Evolutionary conservation across 2,888 invertebrate species (phyloP).

Genomic region (Ischnus inquisitorius): DNA sequence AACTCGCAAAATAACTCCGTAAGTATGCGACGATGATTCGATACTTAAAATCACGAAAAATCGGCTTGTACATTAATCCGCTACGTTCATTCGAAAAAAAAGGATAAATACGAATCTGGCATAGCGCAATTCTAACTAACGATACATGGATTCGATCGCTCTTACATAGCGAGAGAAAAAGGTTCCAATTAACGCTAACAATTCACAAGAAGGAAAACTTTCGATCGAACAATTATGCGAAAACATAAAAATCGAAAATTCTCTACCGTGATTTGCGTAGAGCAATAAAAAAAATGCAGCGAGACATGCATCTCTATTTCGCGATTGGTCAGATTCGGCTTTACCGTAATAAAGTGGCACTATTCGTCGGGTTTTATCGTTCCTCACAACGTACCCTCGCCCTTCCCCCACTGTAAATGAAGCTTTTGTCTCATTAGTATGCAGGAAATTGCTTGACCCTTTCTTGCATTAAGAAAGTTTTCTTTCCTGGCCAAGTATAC

Average conservation of each 20-base stretch:
- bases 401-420: slow-evolving; percentile 51
- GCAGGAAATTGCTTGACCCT: slow-evolving; percentile 45
- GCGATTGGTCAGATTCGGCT: neutral
- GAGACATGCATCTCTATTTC: neutral
- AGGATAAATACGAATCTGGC: slow-evolving; percentile 1
- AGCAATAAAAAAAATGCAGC: neutral
- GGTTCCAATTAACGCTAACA: no score
- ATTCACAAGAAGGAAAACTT: no score
- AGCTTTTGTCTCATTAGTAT: slow-evolving; percentile 50
- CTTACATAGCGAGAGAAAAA: no score
- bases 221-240: no score
- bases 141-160: no score
- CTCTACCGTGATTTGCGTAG: neutral
- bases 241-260: neutral
- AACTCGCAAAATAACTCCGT: slow-evolving; percentile 88
- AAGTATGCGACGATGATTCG: slow-evolving; percentile 78
- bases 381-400: slow-evolving; percentile 13
- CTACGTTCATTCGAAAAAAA: slow-evolving; percentile 11
- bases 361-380: slow-evolving; percentile 1
- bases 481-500: neutral
- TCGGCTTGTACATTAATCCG: slow-evolving; percentile 26
- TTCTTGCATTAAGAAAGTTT: slow-evolving; percentile 25
- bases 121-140: neutral
- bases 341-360: neutral
- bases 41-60: slow-evolving; percentile 12